phyloP scores from a whole-genome alignment of 2,113 vertebrate species.

The Rhagologus leucostigma region DNA sequence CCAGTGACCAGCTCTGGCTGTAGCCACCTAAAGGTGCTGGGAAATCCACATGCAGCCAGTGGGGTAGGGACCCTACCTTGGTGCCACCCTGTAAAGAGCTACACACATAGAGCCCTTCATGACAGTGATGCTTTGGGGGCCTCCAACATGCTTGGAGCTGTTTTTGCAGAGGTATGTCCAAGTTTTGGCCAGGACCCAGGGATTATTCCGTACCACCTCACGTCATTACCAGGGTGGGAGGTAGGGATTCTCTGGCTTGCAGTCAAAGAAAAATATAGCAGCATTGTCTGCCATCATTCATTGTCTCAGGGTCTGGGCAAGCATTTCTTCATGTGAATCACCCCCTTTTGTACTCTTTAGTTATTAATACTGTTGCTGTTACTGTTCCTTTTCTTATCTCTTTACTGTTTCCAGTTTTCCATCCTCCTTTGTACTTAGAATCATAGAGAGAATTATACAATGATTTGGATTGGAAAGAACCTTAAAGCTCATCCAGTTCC shows the following conservation, averaged over 20 bases:
- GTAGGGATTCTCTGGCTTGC: neutral
- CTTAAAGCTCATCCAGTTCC: neutral
- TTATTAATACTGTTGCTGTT: neutral
- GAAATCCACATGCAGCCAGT: neutral
- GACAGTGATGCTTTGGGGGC: neutral
- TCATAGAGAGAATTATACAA: neutral
- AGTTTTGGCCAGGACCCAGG: neutral
- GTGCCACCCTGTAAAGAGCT: neutral
- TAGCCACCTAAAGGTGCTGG: neutral
- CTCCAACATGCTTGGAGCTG: neutral
- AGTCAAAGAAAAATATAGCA: neutral
- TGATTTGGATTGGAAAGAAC: neutral
- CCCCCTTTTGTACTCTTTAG: neutral
- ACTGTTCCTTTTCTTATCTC: neutral
- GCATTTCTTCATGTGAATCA: neutral
- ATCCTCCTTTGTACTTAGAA: neutral
- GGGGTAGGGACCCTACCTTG: neutral
- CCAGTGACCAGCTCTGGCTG: neutral
- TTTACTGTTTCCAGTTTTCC: neutral
- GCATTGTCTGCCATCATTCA: neutral
- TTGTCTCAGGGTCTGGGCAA: neutral
- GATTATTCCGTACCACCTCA: neutral
- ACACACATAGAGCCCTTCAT: neutral
- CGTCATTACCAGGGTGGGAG: fast-evolving
- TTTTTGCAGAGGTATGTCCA: neutral